Base-by-base conservation (phyloP, 2,113 vertebrate genomes). In the Petrocephalus microphthalmus region DNA sequence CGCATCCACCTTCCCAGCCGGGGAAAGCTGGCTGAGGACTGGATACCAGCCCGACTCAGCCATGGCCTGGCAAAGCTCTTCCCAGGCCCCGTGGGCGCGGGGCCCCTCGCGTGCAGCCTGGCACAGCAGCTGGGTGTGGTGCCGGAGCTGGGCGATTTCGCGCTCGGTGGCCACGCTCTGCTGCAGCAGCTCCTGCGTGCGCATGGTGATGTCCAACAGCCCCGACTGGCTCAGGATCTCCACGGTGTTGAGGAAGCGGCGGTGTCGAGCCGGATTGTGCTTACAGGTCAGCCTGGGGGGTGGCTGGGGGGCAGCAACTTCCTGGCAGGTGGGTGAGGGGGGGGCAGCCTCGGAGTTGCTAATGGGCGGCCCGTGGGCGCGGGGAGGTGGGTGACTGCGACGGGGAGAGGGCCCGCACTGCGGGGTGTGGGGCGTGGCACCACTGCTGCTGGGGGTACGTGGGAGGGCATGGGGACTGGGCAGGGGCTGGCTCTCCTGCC, bases 241-340 rank as follows among this genome's bases (percentile, higher is more conserved):
- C 56, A 93, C 87, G 0, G 95, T 95, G 92, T 95, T 95, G 54
- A 92, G 91, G 90, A 96, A 95, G 29, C 94, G 94, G 37, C 88
- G 91, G 25, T 94, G 92, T 82, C 87, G 92, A 42, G 71, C 42
- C 13, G 88, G 11, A 25, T 56, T 90, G 19, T 51, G 87, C n/a
- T 33, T 57, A 42, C 37, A 56, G 54, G 81, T 45, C 0, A 33
- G 90, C 89, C 88, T 82, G 87, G 49, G 85, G 74, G 49, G 42
- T 5, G 15, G 67, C 56, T 25, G 17, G 42, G 81, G 45, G 37
- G n/a, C 22, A n/a, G 5, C 52, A 17, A 22, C 25, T 33, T n/a
- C 5, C 83, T 88, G 71, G 89, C 89, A 15, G 85, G 90, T 1
- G 89, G 85, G 88, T 87, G 45, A 74, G 67, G 85, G 37, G 22